A percentile compares a stretch with the other conserved stretches of the same genome.
Conservation (phyloP, 2,113 vertebrate genomes). For the Serinus canaria region DNA sequence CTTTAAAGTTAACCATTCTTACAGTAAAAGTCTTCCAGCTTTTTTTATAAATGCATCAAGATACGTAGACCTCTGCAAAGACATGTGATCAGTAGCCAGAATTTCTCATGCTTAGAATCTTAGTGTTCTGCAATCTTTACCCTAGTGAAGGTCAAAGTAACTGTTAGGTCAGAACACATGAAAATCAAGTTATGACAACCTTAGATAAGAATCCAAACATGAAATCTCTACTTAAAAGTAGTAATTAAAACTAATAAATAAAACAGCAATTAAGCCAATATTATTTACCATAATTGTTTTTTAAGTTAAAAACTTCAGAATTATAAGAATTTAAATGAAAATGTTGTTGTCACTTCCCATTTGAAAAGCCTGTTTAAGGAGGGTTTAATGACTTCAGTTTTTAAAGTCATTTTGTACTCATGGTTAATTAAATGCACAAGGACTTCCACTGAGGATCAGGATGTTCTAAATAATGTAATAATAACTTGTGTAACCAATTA, state of each 20-base stretch:
- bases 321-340: background rate
- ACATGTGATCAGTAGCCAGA: background rate
- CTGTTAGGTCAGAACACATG: accelerated
- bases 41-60: background rate
- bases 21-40: background rate
- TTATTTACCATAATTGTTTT: background rate
- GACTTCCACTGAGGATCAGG: conserved; percentile 42
- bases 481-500: conserved; percentile 64
- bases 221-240: background rate
- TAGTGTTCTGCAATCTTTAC: background rate
- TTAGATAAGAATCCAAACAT: background rate
- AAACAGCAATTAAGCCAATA: background rate
- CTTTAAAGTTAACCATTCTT: background rate
- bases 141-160: background rate
- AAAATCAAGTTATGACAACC: background rate
- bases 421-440: conserved; percentile 51
- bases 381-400: conserved; percentile 9
- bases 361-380: conserved; percentile 20
- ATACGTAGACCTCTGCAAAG: background rate
- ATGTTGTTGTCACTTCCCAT: background rate
- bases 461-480: conserved; percentile 60
- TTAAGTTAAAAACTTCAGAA: background rate
- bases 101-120: background rate
- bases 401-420: conserved; percentile 27
- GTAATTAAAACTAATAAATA: background rate